Conservation (phyloP, 2,113 vertebrate genomes). For the Glareola pratincola region DNA sequence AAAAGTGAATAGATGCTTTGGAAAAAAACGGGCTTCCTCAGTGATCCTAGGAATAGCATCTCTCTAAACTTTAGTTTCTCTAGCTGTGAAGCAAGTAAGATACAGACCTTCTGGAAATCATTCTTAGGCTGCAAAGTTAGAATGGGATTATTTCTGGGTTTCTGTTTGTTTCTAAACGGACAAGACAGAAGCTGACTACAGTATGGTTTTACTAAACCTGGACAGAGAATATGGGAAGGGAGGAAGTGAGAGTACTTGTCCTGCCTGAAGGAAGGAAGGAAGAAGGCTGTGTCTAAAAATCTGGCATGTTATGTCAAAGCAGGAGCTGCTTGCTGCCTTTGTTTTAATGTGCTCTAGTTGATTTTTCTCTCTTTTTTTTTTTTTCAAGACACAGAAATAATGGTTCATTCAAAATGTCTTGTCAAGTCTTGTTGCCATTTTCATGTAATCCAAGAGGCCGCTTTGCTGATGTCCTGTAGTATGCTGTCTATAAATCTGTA, state of each 20-base stretch:
- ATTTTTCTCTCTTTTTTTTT: background rate
- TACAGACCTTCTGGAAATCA: background rate
- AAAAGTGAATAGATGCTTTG: background rate
- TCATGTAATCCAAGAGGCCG: background rate
- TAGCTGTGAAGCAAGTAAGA: background rate
- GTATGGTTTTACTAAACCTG: background rate
- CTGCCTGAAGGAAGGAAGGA: background rate
- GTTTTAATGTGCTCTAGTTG: background rate
- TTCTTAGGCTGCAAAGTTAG: background rate
- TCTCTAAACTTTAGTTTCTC: background rate
- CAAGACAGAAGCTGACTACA: background rate
- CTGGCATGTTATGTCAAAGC: background rate
- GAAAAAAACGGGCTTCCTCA: fast-evolving
- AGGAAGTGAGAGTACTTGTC: background rate
- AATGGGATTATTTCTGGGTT: background rate
- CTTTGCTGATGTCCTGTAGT: background rate
- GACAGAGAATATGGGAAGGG: background rate
- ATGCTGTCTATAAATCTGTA: background rate
- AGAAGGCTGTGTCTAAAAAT: background rate
- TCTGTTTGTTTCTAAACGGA: background rate
- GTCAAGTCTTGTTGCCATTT: background rate
- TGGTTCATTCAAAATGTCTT: background rate
- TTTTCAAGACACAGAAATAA: background rate
- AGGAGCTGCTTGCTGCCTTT: background rate
- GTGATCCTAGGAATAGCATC: background rate